Evolutionary conservation across 2,888 invertebrate species (phyloP).

Genomic region (Hofmannophila pseudospretella): DNA sequence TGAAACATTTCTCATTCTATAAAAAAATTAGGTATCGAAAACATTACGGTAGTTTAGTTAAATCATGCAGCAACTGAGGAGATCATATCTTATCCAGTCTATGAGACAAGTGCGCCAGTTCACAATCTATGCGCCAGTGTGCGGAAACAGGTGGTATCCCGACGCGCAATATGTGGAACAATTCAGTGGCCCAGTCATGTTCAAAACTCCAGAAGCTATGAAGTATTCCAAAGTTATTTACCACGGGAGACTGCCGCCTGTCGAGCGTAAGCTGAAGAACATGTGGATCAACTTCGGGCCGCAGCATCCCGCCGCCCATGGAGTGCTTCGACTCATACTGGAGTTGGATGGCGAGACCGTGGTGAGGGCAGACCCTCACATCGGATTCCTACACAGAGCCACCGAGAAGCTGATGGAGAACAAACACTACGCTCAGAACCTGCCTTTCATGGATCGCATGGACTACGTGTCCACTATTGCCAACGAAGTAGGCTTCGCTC

Average conservation of each 20-base stretch:
- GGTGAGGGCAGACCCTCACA: constrained; percentile 87
- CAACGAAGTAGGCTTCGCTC: constrained; percentile 86
- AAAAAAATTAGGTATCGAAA: no score
- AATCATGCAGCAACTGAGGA: no score
- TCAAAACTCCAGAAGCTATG: constrained; percentile 63
- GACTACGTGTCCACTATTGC: constrained; percentile 92
- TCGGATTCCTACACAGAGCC: constrained; percentile 91
- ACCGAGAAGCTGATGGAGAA: constrained; percentile 94
- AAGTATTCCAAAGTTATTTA: constrained; percentile 52
- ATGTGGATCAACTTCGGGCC: constrained; percentile 91
- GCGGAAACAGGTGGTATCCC: constrained; percentile 78
- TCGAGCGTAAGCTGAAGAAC: constrained; percentile 80
- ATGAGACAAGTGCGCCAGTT: constrained; percentile 23
- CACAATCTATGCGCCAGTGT: constrained; percentile 25
- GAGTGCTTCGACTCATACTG: constrained; percentile 88
- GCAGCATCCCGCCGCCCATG: constrained; percentile 94
- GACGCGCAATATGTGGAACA: constrained; percentile 79
- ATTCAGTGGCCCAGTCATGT: constrained; percentile 77
- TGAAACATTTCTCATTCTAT: no score
- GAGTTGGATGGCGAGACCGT: constrained; percentile 91
- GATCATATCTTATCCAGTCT: no score
- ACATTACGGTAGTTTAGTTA: no score
- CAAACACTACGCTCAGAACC: constrained; percentile 89
- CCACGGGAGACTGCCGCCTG: constrained; percentile 46
- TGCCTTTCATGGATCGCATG: constrained; percentile 92